A percentile compares a stretch with the other conserved stretches of the same genome.
These are phyloP conservation scores for Pelodiscus sinensis DNA, from an alignment of 2,113 vertebrate species.

Conservation along the genomic window DNA sequence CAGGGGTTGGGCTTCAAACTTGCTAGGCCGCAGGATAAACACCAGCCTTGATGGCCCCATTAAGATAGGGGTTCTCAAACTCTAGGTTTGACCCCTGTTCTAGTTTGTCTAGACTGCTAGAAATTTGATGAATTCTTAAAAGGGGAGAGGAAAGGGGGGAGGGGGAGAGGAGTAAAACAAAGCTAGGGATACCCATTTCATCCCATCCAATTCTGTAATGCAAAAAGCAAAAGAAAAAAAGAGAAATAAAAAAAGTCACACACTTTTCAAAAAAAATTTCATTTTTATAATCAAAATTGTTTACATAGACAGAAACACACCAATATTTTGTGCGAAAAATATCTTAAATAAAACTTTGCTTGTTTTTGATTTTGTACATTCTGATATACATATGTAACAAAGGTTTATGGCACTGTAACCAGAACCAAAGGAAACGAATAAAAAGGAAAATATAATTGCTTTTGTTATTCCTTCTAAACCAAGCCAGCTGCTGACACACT, in stretches of 20 bases:
- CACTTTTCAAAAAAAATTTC: slow-evolving; percentile 77
- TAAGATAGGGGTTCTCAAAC: too few relatives aligned
- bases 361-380: slow-evolving; percentile 77
- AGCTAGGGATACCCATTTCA: not conserved
- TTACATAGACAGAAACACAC: slow-evolving; percentile 83
- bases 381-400: slow-evolving; percentile 86
- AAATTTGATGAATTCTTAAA: not conserved
- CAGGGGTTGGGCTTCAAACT: too few relatives aligned
- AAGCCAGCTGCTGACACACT: slow-evolving; percentile 77
- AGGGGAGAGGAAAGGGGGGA: slow-evolving; percentile 10
- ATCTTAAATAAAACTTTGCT: slow-evolving; percentile 85
- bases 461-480: slow-evolving; percentile 69
- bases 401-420: slow-evolving; percentile 86
- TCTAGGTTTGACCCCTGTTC: too few relatives aligned
- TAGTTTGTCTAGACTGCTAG: not conserved
- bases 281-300: slow-evolving; percentile 83
- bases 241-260: slow-evolving; percentile 62
- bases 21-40: too few relatives aligned
- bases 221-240: slow-evolving; percentile 38
- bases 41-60: too few relatives aligned
- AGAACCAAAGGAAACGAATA: slow-evolving; percentile 75
- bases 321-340: slow-evolving; percentile 85
- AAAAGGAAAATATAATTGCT: slow-evolving; percentile 73
- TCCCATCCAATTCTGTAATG: not conserved
- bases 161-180: not conserved